Conservation (phyloP, 2,797 vertebrate species). For the Takifugu ocellatus region DNA sequence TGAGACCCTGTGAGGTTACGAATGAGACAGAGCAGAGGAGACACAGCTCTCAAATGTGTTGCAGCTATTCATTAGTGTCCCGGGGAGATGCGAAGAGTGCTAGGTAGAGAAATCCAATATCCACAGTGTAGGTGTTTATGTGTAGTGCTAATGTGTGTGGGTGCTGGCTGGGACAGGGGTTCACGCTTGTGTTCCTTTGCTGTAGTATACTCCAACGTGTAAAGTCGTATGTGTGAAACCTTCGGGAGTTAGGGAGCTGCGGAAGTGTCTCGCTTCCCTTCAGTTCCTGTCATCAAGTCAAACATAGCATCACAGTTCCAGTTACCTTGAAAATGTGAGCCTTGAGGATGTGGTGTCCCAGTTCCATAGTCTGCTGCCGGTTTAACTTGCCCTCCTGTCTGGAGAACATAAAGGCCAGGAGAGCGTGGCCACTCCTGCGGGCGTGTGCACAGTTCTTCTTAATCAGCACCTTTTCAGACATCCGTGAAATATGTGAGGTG, state of each 20-base stretch:
- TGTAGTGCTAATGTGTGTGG: conserved; percentile 34
- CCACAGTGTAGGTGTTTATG: conserved; percentile 21
- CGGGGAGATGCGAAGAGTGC: conserved; percentile 25
- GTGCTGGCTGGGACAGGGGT: conserved; percentile 17
- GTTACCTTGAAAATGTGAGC: conserved; percentile 97
- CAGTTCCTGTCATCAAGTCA: conserved; percentile 13
- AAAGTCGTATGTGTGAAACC: conserved; percentile 7
- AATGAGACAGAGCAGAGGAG: conserved; percentile 13
- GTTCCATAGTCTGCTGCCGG: conserved; percentile 97
- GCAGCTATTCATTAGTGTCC: conserved; percentile 49
- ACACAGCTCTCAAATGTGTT: conserved; percentile 6
- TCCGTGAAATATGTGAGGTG: background rate
- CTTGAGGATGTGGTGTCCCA: conserved; percentile 98
- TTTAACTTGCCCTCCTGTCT: conserved; percentile 96
- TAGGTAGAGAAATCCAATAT: conserved; percentile 26
- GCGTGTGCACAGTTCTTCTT: background rate
- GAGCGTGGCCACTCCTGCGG: conserved; percentile 90
- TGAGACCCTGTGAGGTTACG: conserved; percentile 82
- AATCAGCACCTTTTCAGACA: background rate
- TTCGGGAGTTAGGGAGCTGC: conserved; percentile 2
- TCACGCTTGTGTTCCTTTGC: conserved; percentile 17
- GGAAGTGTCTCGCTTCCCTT: background rate
- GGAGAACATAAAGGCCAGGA: conserved; percentile 98
- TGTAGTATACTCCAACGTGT: conserved; percentile 3
- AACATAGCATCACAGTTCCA: conserved; percentile 6